Evolutionary conservation across 2,888 invertebrate species (phyloP).

Genomic region (Chromoteleia sp.): DNA sequence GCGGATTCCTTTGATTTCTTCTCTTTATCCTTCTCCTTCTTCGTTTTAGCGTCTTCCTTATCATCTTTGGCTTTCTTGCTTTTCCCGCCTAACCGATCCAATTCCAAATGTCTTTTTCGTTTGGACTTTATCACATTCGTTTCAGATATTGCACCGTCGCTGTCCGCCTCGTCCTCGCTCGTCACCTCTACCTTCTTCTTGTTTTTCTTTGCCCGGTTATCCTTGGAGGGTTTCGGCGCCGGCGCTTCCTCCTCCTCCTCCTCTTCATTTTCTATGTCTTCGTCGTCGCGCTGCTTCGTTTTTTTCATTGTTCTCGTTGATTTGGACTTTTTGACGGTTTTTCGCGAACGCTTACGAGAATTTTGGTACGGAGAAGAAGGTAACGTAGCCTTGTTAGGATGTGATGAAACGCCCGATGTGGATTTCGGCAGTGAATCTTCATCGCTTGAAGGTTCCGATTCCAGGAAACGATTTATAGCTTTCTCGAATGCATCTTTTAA

Average conservation of each 20-base stretch:
- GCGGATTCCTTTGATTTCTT: constrained; percentile 74
- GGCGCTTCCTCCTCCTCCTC: constrained; percentile 70
- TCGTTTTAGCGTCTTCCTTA: constrained; percentile 67
- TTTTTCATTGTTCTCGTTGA: constrained; percentile 81
- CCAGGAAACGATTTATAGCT: constrained; percentile 93
- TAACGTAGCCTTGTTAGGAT: constrained; percentile 71
- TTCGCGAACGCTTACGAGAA: constrained; percentile 84
- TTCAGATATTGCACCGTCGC: constrained; percentile 80
- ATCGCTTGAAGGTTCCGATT: constrained; percentile 92
- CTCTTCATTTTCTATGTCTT: constrained; percentile 73
- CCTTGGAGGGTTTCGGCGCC: constrained; percentile 62
- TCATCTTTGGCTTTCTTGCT: constrained; percentile 79
- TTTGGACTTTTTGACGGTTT: constrained; percentile 84
- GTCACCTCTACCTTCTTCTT: constrained; percentile 70
- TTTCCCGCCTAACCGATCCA: constrained; percentile 78
- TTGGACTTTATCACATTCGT: constrained; percentile 81
- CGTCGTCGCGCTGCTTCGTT: constrained; percentile 72
- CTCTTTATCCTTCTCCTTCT: constrained; percentile 59
- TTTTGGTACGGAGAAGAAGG: constrained; percentile 75
- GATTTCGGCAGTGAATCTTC: constrained; percentile 81
- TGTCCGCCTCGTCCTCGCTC: constrained; percentile 74
- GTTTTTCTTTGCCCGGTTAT: constrained; percentile 70
- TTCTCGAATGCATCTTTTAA: constrained; percentile 92
- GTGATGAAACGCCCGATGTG: constrained; percentile 71
- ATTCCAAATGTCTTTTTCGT: constrained; percentile 78